Evolutionary conservation across 2,113 vertebrate species (phyloP).

Genomic region (Aix galericulata): DNA sequence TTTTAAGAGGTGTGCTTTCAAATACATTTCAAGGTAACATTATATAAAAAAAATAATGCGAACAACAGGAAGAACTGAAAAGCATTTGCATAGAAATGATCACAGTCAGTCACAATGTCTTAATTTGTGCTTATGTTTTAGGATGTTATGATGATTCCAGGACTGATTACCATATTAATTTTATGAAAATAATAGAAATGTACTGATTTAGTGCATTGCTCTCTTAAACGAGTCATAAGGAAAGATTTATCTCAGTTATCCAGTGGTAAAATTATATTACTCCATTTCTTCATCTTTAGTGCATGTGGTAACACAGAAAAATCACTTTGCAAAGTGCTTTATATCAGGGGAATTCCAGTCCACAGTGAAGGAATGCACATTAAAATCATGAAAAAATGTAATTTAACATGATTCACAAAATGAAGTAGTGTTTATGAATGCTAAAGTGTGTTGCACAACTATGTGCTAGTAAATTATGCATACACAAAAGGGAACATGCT

Average conservation of each 20-base stretch:
- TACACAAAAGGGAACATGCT: neutral
- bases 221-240: neutral
- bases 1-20: neutral
- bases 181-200: neutral
- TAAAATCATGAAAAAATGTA: neutral
- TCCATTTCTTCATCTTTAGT: conserved; percentile 8
- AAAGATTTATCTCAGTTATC: conserved; percentile 15
- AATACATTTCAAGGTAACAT: neutral
- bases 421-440: neutral
- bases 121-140: neutral
- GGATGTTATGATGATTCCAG: neutral
- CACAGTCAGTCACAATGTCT: neutral
- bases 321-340: neutral
- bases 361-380: neutral
- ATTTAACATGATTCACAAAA: neutral
- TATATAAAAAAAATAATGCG: neutral
- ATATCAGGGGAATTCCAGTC: neutral
- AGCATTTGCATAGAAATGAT: neutral
- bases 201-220: neutral
- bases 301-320: neutral
- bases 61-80: neutral
- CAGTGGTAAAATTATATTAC: neutral
- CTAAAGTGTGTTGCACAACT: neutral
- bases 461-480: neutral
- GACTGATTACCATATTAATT: neutral